Evolutionary conservation across 2,888 invertebrate species (phyloP).

Genomic region (Ormyrus rosae): DNA sequence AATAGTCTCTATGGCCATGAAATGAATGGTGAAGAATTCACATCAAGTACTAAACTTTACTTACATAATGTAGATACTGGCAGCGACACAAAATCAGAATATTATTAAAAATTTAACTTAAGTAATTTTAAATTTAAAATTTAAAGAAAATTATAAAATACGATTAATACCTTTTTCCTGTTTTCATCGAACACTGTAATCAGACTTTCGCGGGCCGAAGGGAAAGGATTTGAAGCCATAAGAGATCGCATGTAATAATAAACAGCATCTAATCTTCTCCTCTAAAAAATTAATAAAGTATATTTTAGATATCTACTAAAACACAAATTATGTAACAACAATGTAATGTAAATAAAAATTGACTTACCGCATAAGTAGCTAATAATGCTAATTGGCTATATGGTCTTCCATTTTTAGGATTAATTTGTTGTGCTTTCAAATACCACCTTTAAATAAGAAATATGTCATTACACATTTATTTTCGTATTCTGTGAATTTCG

Average conservation of each 20-base stretch:
- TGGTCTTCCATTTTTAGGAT: conserved; percentile 95
- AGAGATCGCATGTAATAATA: conserved; percentile 97
- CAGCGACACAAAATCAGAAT: conserved; percentile 73
- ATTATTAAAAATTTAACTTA: conserved; percentile 66
- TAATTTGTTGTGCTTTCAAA: conserved; percentile 93
- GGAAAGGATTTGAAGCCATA: conserved; percentile 94
- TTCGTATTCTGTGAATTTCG: not conserved
- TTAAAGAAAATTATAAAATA: conserved; percentile 54
- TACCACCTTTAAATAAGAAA: conserved; percentile 84
- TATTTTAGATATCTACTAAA: conserved; percentile 17
- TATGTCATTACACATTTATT: conserved; percentile 19
- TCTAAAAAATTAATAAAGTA: conserved; percentile 78
- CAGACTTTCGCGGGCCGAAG: conserved; percentile 93
- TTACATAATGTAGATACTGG: conserved; percentile 80
- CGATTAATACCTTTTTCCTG: conserved; percentile 85
- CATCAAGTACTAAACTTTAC: conserved; percentile 74
- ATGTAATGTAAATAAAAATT: not conserved
- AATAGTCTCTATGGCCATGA: conserved; percentile 62
- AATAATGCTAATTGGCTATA: conserved; percentile 96
- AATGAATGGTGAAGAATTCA: conserved; percentile 65
- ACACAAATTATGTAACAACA: not conserved
- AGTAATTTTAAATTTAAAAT: conserved; percentile 31
- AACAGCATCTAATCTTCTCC: conserved; percentile 95
- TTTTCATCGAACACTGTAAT: conserved; percentile 94
- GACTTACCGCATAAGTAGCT: conserved; percentile 87